Conservation (phyloP, 1,140 invertebrate genomes). For the Andricus grossulariae region DNA sequence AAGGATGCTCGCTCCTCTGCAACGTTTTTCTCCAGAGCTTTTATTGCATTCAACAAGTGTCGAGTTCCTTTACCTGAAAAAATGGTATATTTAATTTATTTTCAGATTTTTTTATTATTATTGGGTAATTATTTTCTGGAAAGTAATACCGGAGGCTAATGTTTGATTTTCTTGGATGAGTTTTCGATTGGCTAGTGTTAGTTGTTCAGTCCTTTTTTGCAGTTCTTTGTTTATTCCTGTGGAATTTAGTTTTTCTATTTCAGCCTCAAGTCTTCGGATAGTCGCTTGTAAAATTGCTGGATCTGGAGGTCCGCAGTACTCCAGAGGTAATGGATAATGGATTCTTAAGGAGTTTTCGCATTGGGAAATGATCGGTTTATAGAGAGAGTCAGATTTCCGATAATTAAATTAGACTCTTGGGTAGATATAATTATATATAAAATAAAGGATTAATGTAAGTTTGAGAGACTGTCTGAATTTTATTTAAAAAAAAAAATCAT, state of each 20-base stretch:
- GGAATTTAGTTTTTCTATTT: slow-evolving; percentile 65
- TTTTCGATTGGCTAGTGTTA: slow-evolving; percentile 58
- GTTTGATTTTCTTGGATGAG: slow-evolving; percentile 64
- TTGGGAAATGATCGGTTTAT: slow-evolving; percentile 33
- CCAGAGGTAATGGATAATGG: slow-evolving; percentile 75
- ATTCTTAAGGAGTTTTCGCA: slow-evolving; percentile 65
- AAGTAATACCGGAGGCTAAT: slow-evolving; percentile 46
- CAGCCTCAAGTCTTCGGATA: slow-evolving; percentile 71
- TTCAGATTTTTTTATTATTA: slow-evolving; percentile 35
- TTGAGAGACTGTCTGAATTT: too few relatives aligned
- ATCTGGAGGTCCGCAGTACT: slow-evolving; percentile 75
- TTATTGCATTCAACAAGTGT: slow-evolving; percentile 64
- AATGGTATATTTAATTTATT: neutral
- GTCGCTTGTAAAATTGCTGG: slow-evolving; percentile 73
- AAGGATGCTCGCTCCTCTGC: slow-evolving; percentile 67
- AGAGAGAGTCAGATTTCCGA: neutral
- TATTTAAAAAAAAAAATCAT: too few relatives aligned
- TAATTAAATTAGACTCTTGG: too few relatives aligned
- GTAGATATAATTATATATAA: too few relatives aligned
- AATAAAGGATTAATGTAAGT: too few relatives aligned
- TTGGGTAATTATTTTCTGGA: slow-evolving; percentile 46
- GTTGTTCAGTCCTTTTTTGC: slow-evolving; percentile 55
- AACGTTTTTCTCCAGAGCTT: slow-evolving; percentile 68
- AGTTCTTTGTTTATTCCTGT: slow-evolving; percentile 50
- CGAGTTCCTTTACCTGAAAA: slow-evolving; percentile 56